A percentile compares a stretch with the other conserved stretches of the same genome.
These are phyloP conservation scores for Platysternon megacephalum DNA, from an alignment of 2,113 vertebrate species.

Conservation along the genomic window DNA sequence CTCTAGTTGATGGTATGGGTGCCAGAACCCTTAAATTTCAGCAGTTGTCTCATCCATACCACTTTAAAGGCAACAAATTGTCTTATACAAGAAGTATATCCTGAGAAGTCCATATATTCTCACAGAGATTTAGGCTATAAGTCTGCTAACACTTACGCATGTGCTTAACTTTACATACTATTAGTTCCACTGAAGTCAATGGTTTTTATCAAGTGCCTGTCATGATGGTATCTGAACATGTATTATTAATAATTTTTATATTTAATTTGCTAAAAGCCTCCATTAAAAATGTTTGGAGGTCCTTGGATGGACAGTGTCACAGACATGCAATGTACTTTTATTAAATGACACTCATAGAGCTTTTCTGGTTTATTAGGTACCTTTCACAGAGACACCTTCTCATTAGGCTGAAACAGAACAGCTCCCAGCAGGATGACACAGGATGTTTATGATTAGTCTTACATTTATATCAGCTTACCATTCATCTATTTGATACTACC, in stretches of 20 bases:
- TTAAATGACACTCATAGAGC: constrained; percentile 20
- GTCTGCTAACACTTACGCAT: neutral
- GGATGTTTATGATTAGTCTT: constrained; percentile 37
- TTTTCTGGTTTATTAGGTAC: neutral
- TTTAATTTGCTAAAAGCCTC: neutral
- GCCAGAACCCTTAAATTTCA: neutral
- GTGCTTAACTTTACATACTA: neutral
- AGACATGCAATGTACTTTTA: neutral
- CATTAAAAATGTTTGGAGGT: neutral
- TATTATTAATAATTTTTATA: neutral
- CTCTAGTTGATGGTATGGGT: neutral
- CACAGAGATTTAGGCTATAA: neutral
- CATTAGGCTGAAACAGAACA: constrained; percentile 19
- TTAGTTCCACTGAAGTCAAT: neutral
- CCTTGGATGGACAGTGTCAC: rapidly evolving
- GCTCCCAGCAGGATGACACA: constrained; percentile 38
- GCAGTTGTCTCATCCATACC: neutral
- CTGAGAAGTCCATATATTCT: neutral
- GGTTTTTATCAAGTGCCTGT: neutral
- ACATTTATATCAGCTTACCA: constrained; percentile 34
- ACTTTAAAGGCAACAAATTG: neutral
- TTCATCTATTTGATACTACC: constrained; percentile 20
- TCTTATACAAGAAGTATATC: neutral
- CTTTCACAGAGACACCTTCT: neutral
- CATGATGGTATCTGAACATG: neutral